Evolutionary conservation across 2,888 invertebrate species (phyloP).

Genomic region (Malthinus seriepunctatus): DNA sequence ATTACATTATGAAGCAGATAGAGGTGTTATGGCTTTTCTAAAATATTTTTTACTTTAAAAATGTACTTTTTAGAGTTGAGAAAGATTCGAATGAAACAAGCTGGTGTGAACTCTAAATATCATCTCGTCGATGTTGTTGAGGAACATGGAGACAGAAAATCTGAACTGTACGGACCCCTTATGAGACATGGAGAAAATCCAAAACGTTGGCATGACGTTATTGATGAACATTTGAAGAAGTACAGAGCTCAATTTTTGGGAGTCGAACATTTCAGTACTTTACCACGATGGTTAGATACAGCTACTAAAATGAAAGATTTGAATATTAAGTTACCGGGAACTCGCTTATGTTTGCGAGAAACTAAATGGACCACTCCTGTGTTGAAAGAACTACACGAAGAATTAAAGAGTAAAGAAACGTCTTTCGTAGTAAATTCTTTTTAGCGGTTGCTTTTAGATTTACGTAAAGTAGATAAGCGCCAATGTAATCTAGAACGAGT

Average conservation of each 20-base stretch:
- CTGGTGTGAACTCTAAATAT: slow-evolving; percentile 51
- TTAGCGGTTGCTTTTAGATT: slow-evolving; percentile 21
- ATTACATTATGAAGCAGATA: slow-evolving; percentile 58
- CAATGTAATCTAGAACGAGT: slow-evolving; percentile 39
- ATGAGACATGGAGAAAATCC: slow-evolving; percentile 69
- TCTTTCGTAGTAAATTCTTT: neutral
- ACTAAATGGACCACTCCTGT: slow-evolving; percentile 69
- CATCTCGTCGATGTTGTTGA: slow-evolving; percentile 54
- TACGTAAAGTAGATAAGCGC: slow-evolving; percentile 26
- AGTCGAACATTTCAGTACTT: slow-evolving; percentile 55
- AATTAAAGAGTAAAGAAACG: slow-evolving; percentile 57
- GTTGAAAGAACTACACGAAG: slow-evolving; percentile 62
- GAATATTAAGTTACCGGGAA: slow-evolving; percentile 50
- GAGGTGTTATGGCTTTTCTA: slow-evolving; percentile 51
- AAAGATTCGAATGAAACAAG: slow-evolving; percentile 55
- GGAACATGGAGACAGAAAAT: slow-evolving; percentile 61
- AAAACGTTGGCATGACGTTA: slow-evolving; percentile 61
- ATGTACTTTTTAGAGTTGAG: slow-evolving; percentile 52
- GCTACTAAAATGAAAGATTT: slow-evolving; percentile 56
- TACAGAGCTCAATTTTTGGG: slow-evolving; percentile 49
- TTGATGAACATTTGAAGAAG: slow-evolving; percentile 47
- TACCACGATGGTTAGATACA: slow-evolving; percentile 58
- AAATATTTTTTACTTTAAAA: neutral
- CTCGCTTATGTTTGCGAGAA: slow-evolving; percentile 61
- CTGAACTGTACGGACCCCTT: slow-evolving; percentile 66